phyloP scores from a whole-genome alignment of 2,888 invertebrate genomes.

The Sialis fuliginosa region DNA sequence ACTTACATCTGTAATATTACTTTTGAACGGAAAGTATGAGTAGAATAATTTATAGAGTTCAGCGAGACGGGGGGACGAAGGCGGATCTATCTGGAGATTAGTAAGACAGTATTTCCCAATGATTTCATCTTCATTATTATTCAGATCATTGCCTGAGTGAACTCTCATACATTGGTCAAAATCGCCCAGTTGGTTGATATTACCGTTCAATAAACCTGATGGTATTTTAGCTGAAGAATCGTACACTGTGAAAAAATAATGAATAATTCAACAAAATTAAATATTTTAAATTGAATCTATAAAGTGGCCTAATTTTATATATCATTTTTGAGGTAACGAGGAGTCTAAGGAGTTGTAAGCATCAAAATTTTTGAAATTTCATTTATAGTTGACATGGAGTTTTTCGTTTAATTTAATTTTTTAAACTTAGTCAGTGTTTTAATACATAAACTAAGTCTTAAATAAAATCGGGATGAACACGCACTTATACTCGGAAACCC shows the following conservation, averaged over 20 bases:
- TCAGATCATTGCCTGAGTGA: conserved; percentile 6
- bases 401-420: too few species aligned
- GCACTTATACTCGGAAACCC: too few species aligned
- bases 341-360: not conserved
- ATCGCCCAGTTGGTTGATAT: conserved; percentile 25
- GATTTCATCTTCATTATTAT: conserved; percentile 20
- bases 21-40: conserved; percentile 43
- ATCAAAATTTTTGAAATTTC: too few species aligned
- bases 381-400: too few species aligned
- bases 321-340: not conserved
- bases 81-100: conserved; percentile 36
- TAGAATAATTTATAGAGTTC: conserved; percentile 33
- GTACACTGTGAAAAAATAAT: conserved; percentile 19
- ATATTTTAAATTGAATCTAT: not conserved
- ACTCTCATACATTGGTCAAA: conserved; percentile 23
- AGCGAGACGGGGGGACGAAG: conserved; percentile 28
- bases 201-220: conserved; percentile 24
- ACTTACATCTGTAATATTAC: conserved; percentile 49
- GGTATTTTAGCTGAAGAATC: conserved; percentile 25
- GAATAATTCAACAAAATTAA: not conserved
- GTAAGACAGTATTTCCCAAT: conserved; percentile 47
- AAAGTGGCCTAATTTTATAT: not conserved
- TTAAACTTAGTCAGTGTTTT: too few species aligned
- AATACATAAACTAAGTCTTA: too few species aligned
- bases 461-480: too few species aligned